phyloP scores from a whole-genome alignment of 2,113 vertebrate species.

The Manacus vitellinus region DNA sequence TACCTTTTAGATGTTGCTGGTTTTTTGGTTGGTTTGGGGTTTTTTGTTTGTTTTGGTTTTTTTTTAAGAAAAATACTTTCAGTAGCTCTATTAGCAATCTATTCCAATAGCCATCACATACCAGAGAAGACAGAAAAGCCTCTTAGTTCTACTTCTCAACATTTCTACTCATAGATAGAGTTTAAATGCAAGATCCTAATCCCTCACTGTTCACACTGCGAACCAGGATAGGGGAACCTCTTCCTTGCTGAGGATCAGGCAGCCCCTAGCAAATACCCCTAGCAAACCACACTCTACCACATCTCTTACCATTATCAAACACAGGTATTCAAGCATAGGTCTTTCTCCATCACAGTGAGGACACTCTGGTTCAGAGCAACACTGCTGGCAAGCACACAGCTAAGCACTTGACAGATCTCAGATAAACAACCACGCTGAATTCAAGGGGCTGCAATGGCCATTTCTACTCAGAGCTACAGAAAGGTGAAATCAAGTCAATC shows the following conservation, averaged over 20 bases:
- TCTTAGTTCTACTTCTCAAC: not conserved
- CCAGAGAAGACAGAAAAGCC: not conserved
- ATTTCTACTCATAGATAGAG: not conserved
- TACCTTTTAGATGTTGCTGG: not conserved
- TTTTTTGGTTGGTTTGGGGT: no score
- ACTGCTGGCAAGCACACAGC: not conserved
- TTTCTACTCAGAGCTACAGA: not conserved
- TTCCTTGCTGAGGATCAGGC: not conserved
- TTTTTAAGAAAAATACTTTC: not conserved
- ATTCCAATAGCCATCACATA: not conserved
- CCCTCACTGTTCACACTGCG: not conserved
- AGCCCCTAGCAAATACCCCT: not conserved
- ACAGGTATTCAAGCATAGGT: not conserved
- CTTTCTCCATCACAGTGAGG: not conserved
- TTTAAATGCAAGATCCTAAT: not conserved
- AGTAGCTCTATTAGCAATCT: not conserved
- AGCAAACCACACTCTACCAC: fast-evolving
- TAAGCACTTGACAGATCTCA: not conserved
- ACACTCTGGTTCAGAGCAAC: not conserved
- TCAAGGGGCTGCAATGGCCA: not conserved
- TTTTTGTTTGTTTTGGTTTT: no score
- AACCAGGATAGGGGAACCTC: not conserved
- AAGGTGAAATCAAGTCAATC: not conserved
- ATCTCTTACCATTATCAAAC: not conserved
- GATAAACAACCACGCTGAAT: not conserved